phyloP scores from a whole-genome alignment of 1,140 invertebrate genomes.

The Plectus sambesii region DNA sequence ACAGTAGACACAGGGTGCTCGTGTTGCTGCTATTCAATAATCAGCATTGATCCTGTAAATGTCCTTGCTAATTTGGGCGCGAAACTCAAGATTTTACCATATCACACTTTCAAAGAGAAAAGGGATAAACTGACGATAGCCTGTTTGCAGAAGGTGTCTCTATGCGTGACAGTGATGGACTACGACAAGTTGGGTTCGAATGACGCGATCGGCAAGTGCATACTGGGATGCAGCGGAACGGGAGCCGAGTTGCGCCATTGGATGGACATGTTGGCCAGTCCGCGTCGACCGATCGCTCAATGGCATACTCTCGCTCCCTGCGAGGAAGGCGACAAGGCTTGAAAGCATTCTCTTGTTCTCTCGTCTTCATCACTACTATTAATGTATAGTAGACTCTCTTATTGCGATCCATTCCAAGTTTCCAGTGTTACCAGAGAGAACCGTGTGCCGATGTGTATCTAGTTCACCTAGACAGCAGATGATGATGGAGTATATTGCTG shows the following conservation, averaged over 20 bases:
- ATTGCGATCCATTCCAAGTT: no score
- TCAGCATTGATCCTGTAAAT: no score
- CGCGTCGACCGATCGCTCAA: conserved; percentile 92
- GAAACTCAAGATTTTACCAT: conserved; percentile 3
- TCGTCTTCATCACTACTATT: no score
- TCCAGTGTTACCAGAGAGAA: no score
- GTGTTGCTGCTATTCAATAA: no score
- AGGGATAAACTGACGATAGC: background rate
- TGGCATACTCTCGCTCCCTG: conserved; percentile 98
- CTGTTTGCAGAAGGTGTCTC: conserved; percentile 79
- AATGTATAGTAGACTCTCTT: no score
- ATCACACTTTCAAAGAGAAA: background rate
- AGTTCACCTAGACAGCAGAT: no score
- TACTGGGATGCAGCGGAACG: conserved; percentile 89
- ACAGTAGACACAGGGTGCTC: no score
- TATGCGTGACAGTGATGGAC: conserved; percentile 96
- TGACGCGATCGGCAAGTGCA: conserved; percentile 89
- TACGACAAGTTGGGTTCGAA: conserved; percentile 99
- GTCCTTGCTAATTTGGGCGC: no score
- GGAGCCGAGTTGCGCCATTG: conserved; percentile 96
- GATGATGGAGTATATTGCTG: no score
- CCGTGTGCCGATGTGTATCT: no score
- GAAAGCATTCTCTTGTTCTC: no score
- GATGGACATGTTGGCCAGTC: conserved; percentile 98
- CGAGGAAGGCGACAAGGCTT: conserved; percentile 59